Evolutionary conservation across 2,888 invertebrate genomes (phyloP).

Genomic region (Xiphydria camelus): DNA sequence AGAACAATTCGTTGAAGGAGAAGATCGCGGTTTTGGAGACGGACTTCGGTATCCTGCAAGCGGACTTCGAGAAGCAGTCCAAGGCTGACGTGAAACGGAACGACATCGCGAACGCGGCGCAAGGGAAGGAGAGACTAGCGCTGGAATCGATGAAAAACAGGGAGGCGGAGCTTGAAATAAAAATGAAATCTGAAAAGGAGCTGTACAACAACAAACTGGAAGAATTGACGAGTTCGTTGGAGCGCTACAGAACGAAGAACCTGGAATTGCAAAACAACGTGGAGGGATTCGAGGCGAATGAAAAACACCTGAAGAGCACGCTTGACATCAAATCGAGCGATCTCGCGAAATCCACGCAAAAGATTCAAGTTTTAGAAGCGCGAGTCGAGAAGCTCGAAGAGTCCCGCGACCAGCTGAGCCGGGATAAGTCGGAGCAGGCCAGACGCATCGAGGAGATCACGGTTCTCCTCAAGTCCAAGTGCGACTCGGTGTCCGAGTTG

Average conservation of each 20-base stretch:
- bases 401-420: slow-evolving; percentile 52
- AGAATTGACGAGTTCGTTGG: slow-evolving; percentile 30
- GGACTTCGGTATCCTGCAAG: slow-evolving; percentile 37
- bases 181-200: slow-evolving; percentile 34
- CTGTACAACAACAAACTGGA: slow-evolving; percentile 33
- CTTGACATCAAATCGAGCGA: slow-evolving; percentile 47
- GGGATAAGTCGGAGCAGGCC: slow-evolving; percentile 52
- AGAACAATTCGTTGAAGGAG: slow-evolving; percentile 38
- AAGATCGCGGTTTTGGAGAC: slow-evolving; percentile 36
- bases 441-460: slow-evolving; percentile 51
- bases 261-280: slow-evolving; percentile 37
- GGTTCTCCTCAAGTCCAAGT: slow-evolving; percentile 41
- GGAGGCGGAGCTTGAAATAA: slow-evolving; percentile 39
- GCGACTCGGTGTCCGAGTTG: slow-evolving; percentile 55
- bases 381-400: slow-evolving; percentile 55
- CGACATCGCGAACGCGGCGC: slow-evolving; percentile 34
- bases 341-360: slow-evolving; percentile 48
- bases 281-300: slow-evolving; percentile 40
- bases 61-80: slow-evolving; percentile 35
- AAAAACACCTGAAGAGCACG: slow-evolving; percentile 50
- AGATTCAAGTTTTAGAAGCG: slow-evolving; percentile 53
- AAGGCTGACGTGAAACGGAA: slow-evolving; percentile 15
- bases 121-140: slow-evolving; percentile 37
- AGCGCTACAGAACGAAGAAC: slow-evolving; percentile 37
- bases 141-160: slow-evolving; percentile 30